A percentile compares a stretch with the other conserved stretches of the same genome.
phyloP scores from a whole-genome alignment of 2,797 vertebrate genomes.

The Oceanodroma leucorhoa region DNA sequence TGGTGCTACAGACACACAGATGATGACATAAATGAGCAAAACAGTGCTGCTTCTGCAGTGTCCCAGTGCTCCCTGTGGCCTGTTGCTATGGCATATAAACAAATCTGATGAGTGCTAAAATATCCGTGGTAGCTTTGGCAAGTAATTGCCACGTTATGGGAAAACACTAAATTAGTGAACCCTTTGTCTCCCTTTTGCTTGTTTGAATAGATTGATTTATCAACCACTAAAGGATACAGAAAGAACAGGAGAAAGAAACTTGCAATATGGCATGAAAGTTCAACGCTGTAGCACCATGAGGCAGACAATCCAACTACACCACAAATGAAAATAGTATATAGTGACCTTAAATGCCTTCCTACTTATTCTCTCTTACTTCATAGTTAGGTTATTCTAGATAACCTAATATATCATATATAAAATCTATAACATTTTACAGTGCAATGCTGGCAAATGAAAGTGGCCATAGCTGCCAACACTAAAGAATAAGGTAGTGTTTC shows the following conservation, averaged over 20 bases:
- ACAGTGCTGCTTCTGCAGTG: not conserved
- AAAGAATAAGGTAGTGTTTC: not conserved
- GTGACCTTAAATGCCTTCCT: not conserved
- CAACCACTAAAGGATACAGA: not conserved
- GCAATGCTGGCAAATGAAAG: not conserved
- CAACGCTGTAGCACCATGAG: not conserved
- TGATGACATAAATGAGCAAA: not conserved
- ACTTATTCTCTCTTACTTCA: not conserved
- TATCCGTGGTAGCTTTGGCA: not conserved
- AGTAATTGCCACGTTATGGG: not conserved
- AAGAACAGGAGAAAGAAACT: not conserved
- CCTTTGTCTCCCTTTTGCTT: not conserved
- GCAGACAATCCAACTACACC: not conserved
- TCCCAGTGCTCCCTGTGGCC: not conserved
- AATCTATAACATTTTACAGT: not conserved
- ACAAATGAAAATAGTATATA: not conserved
- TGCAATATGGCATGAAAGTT: not conserved
- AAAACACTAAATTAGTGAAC: not conserved
- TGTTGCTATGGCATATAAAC: conserved; percentile 32
- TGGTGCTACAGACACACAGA: not conserved
- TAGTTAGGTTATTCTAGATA: not conserved
- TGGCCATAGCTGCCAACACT: not conserved
- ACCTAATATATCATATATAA: not conserved
- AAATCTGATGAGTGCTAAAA: not conserved
- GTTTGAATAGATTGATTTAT: not conserved